Evolutionary conservation across 2,888 invertebrate genomes (phyloP).

Genomic region (Labia minor): DNA sequence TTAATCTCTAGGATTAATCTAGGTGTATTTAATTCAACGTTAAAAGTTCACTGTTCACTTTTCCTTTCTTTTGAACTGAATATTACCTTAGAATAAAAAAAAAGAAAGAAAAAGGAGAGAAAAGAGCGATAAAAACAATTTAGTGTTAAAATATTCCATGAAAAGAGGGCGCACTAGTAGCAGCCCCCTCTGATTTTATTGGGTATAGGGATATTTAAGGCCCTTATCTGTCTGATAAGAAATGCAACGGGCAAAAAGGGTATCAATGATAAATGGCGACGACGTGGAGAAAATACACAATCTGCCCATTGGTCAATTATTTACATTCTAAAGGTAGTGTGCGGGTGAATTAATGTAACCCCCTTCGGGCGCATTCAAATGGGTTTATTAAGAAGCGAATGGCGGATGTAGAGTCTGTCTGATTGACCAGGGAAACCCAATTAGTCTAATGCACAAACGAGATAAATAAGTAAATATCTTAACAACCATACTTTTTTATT

Average conservation of each 20-base stretch:
- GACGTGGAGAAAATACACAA: conserved; percentile 13
- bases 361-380: neutral
- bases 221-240: conserved; percentile 13
- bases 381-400: conserved; percentile 7
- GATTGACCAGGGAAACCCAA: neutral
- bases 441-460: neutral
- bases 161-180: neutral
- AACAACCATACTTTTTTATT: too few relatives aligned
- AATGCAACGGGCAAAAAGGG: conserved; percentile 13
- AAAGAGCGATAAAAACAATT: neutral
- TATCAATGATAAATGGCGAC: conserved; percentile 13
- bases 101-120: neutral
- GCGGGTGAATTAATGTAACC: neutral
- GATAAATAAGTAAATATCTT: neutral
- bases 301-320: conserved; percentile 5
- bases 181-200: conserved; percentile 8
- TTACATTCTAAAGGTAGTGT: conserved; percentile 1
- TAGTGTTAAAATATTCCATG: conserved; percentile 7
- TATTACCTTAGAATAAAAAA: neutral
- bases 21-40: too few relatives aligned
- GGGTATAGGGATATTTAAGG: conserved; percentile 13
- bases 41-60: too few relatives aligned
- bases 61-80: neutral
- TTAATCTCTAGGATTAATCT: too few relatives aligned
- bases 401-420: neutral